phyloP scores from a whole-genome alignment of 2,797 vertebrate species.

The Calcarius lapponicus region DNA sequence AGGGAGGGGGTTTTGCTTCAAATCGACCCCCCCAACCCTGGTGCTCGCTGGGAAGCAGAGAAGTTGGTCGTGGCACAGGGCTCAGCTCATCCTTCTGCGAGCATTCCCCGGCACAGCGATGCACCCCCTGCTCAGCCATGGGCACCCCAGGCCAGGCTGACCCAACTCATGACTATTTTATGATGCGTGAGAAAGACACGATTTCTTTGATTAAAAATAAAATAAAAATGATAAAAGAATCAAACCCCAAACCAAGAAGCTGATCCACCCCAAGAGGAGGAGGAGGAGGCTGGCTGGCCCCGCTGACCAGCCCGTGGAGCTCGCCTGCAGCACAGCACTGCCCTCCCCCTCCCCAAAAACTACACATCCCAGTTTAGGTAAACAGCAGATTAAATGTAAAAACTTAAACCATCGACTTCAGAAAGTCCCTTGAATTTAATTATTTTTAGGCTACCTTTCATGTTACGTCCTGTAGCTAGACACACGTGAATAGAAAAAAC shows the following conservation, averaged over 20 bases:
- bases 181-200: constrained; percentile 74
- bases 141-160: constrained; percentile 44
- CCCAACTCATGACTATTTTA: constrained; percentile 60
- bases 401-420: constrained; percentile 80
- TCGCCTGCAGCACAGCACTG: constrained; percentile 76
- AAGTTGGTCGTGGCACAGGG: fast-evolving
- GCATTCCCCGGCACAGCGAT: neutral
- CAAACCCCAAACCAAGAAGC: neutral
- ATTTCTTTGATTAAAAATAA: constrained; percentile 77
- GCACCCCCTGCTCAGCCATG: neutral
- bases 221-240: neutral
- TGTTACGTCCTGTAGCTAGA: constrained; percentile 92
- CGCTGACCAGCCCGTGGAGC: constrained; percentile 55
- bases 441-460: constrained; percentile 88
- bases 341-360: constrained; percentile 66
- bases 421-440: constrained; percentile 82
- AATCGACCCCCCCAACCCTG: neutral
- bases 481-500: constrained; percentile 93
- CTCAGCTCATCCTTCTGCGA: fast-evolving
- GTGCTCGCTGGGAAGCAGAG: neutral
- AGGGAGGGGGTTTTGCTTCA: constrained; percentile 54
- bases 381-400: constrained; percentile 88
- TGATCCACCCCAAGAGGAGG: neutral
- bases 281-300: constrained; percentile 30
- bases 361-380: constrained; percentile 82